phyloP scores from a whole-genome alignment of 1,140 invertebrate genomes.

The Papilio xuthus region DNA sequence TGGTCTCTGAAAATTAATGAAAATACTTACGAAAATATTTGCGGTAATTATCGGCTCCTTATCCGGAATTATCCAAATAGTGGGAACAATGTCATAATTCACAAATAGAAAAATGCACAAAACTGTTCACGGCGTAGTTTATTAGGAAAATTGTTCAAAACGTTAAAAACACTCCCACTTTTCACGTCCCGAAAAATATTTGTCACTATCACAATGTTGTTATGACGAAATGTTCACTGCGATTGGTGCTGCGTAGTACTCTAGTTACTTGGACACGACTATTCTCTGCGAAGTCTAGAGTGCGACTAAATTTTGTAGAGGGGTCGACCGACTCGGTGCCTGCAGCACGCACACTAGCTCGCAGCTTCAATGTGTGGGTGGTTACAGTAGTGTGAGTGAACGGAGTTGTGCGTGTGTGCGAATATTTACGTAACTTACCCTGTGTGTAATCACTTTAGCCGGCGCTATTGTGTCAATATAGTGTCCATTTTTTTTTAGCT shows the following conservation, averaged over 20 bases:
- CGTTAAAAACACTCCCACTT: slow-evolving; percentile 72
- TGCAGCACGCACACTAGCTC: slow-evolving; percentile 64
- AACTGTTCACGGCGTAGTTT: slow-evolving; percentile 61
- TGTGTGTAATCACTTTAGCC: slow-evolving; percentile 73
- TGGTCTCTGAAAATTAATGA: not conserved
- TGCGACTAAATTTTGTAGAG: slow-evolving; percentile 79
- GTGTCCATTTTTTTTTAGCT: slow-evolving; percentile 77
- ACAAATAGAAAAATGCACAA: slow-evolving; percentile 68
- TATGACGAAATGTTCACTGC: slow-evolving; percentile 78
- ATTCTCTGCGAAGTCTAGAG: slow-evolving; percentile 64
- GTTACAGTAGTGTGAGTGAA: slow-evolving; percentile 51
- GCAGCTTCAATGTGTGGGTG: slow-evolving; percentile 50
- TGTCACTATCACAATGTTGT: slow-evolving; percentile 79
- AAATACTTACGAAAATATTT: slow-evolving; percentile 80
- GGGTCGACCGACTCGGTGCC: slow-evolving; percentile 72
- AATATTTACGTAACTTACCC: slow-evolving; percentile 76
- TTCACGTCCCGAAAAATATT: slow-evolving; percentile 71
- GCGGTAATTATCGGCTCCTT: slow-evolving; percentile 75
- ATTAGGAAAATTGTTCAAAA: slow-evolving; percentile 60
- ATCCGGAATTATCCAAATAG: slow-evolving; percentile 78
- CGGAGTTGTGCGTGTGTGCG: slow-evolving; percentile 36
- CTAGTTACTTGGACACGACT: slow-evolving; percentile 67
- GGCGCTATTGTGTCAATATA: slow-evolving; percentile 75
- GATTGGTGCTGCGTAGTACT: slow-evolving; percentile 64
- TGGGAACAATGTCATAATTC: slow-evolving; percentile 75